These are phyloP conservation scores for Tenualosa ilisha DNA, from an alignment of 2,797 vertebrate genomes.

Conservation along the genomic window DNA sequence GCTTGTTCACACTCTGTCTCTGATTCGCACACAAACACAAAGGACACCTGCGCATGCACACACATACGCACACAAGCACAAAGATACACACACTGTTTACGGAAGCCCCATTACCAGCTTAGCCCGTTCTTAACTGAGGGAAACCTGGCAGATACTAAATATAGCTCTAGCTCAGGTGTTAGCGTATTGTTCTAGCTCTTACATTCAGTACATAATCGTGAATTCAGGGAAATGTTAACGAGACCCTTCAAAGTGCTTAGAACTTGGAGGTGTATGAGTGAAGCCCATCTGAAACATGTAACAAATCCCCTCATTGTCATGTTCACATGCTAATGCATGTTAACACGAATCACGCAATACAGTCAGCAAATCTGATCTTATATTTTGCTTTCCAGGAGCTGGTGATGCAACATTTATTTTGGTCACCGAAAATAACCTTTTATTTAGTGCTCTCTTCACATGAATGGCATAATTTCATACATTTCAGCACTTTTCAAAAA, in stretches of 20 bases:
- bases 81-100: conserved; percentile 46
- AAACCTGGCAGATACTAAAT: conserved; percentile 43
- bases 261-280: too few relatives aligned
- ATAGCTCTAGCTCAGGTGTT: neutral
- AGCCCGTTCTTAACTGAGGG: conserved; percentile 62
- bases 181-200: neutral
- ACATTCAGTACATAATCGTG: neutral
- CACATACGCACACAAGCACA: neutral
- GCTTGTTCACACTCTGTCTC: neutral
- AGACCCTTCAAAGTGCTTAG: neutral
- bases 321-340: neutral
- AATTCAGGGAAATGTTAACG: neutral
- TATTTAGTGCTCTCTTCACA: neutral
- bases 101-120: conserved; percentile 68
- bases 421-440: too few relatives aligned
- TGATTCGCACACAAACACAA: neutral
- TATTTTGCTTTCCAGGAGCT: too few relatives aligned
- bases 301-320: neutral
- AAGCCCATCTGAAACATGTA: neutral
- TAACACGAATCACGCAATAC: neutral
- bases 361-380: neutral
- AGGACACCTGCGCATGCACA: neutral
- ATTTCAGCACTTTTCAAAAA: neutral
- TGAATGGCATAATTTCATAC: neutral
- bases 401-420: neutral